Percentiles rank a stretch among this genome's conserved stretches.
Conservation (phyloP, 2,888 invertebrate species). For the Lepas anatifera region DNA sequence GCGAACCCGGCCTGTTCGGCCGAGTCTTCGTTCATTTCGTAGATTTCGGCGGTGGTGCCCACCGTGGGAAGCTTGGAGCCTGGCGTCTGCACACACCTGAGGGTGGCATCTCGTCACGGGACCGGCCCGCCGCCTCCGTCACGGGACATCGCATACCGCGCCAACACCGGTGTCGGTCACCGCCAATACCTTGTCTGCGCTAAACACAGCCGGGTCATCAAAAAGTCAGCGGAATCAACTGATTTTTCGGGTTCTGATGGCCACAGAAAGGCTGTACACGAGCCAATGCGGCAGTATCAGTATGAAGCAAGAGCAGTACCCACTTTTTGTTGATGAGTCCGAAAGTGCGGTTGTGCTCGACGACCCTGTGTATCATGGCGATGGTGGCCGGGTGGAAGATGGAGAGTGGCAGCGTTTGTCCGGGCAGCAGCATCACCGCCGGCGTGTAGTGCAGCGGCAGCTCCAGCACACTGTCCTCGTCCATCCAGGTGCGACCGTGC, state of each 20-base stretch:
- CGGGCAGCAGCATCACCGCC: conserved; percentile 56
- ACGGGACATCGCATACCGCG: too few relatives aligned
- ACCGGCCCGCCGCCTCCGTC: too few relatives aligned
- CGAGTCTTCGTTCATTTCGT: conserved; percentile 44
- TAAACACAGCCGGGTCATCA: too few relatives aligned
- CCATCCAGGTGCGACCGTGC: conserved; percentile 49
- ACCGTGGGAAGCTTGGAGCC: conserved; percentile 31
- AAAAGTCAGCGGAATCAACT: too few relatives aligned
- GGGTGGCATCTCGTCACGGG: too few relatives aligned
- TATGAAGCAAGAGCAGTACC: too few relatives aligned
- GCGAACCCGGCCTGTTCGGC: conserved; percentile 43
- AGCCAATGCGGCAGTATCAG: too few relatives aligned
- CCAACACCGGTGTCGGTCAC: too few relatives aligned
- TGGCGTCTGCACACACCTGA: conserved; percentile 18
- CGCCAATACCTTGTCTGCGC: too few relatives aligned
- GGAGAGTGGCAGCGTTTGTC: conserved; percentile 63
- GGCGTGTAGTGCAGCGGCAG: conserved; percentile 48
- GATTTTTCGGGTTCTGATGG: too few relatives aligned
- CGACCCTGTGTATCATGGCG: conserved; percentile 45
- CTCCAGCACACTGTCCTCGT: conserved; percentile 37
- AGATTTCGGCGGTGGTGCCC: conserved; percentile 53
- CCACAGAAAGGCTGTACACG: too few relatives aligned
- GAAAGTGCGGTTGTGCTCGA: conserved; percentile 48
- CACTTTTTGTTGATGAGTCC: conserved; percentile 45
- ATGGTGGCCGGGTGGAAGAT: conserved; percentile 43